Evolutionary conservation across 2,113 vertebrate genomes (phyloP).

Genomic region (Neoarius graeffei): DNA sequence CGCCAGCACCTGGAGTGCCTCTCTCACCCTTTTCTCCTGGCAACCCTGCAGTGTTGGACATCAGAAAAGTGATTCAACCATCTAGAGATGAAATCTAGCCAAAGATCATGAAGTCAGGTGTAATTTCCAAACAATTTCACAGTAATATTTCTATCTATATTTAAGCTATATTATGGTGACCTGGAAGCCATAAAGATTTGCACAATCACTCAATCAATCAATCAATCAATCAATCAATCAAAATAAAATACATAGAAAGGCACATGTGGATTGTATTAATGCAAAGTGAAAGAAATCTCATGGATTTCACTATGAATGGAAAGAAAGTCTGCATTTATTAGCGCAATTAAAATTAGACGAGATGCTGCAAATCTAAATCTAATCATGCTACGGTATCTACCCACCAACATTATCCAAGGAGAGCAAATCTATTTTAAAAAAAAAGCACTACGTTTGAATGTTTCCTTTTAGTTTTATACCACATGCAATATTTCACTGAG

Average conservation of each 20-base stretch:
- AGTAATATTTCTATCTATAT: conserved; percentile 1
- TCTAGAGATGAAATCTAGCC: neutral
- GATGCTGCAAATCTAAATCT: neutral
- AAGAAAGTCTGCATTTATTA: neutral
- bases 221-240: neutral
- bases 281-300: neutral
- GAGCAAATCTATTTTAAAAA: neutral
- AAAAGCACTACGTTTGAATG: neutral
- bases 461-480: neutral
- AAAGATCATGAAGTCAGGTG: neutral
- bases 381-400: neutral
- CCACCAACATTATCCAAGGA: neutral
- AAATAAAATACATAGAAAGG: neutral
- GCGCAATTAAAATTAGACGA: neutral
- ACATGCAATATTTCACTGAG: neutral
- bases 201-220: neutral
- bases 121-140: neutral
- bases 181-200: neutral
- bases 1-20: conserved; percentile 76
- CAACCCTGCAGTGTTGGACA: conserved; percentile 72
- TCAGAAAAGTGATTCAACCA: neutral
- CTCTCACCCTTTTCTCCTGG: conserved; percentile 95
- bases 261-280: conserved; percentile 13
- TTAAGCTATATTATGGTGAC: neutral
- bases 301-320: neutral